Percentiles rank a stretch among this genome's conserved stretches.
phyloP scores from a whole-genome alignment of 2,888 invertebrate species.

The Allacma fusca region DNA sequence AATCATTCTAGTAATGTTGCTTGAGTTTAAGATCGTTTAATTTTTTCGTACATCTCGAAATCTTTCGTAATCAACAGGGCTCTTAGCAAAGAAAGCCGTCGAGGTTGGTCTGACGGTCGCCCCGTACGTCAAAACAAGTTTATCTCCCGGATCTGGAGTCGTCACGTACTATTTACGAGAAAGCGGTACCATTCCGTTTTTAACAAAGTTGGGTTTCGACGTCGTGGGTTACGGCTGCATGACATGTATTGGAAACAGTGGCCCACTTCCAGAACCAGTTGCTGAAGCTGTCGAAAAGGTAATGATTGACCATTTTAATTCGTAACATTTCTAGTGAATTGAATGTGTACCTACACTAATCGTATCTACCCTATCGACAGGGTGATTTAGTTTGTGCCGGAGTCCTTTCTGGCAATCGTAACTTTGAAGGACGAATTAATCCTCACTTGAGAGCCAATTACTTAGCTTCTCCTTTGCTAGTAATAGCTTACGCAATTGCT shows the following conservation, averaged over 20 bases:
- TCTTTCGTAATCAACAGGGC: no score
- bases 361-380: conserved; percentile 65
- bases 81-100: conserved; percentile 93
- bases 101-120: conserved; percentile 86
- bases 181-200: conserved; percentile 88
- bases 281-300: conserved; percentile 90
- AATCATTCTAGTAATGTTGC: not conserved
- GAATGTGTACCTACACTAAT: not conserved
- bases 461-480: conserved; percentile 94
- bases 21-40: no score
- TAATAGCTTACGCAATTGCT: conserved; percentile 96
- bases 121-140: conserved; percentile 95
- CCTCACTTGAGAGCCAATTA: conserved; percentile 97
- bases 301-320: conserved; percentile 40
- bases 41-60: no score
- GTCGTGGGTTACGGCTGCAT: conserved; percentile 99
- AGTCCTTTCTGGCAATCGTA: conserved; percentile 95
- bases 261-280: conserved; percentile 91
- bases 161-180: conserved; percentile 90
- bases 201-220: conserved; percentile 88
- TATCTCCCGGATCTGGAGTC: conserved; percentile 95
- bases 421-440: conserved; percentile 98
- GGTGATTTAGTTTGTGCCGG: conserved; percentile 94
- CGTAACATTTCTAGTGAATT: not conserved
- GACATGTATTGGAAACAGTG: conserved; percentile 99